Conservation (phyloP, 2,797 vertebrate species). For the Tangara arthus region DNA sequence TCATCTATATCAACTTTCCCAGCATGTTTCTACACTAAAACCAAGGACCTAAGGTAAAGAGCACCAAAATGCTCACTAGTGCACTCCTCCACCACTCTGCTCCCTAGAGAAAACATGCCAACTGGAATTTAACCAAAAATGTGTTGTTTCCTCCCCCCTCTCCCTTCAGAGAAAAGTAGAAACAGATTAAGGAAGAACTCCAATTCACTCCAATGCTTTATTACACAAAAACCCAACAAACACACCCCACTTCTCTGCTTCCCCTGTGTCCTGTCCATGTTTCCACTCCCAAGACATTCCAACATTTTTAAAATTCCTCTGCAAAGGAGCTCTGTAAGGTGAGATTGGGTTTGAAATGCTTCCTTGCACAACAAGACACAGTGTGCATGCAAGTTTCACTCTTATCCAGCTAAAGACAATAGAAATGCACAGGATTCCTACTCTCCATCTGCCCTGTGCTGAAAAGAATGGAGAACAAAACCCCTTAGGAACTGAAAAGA, state of each 20-base stretch:
- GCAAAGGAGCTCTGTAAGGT: constrained; percentile 22
- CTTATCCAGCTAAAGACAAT: background rate
- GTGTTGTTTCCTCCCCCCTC: constrained; percentile 9
- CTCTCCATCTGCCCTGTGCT: background rate
- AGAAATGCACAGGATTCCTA: background rate
- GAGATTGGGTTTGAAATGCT: background rate
- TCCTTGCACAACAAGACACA: background rate
- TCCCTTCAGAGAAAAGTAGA: constrained; percentile 23
- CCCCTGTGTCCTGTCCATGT: background rate
- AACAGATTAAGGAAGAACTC: constrained; percentile 45
- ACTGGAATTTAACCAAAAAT: constrained; percentile 57
- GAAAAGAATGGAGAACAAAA: background rate
- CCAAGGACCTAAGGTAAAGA: background rate
- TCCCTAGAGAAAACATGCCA: constrained; percentile 22
- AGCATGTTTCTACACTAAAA: background rate
- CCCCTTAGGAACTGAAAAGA: background rate
- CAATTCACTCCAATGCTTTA: background rate
- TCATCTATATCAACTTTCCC: background rate
- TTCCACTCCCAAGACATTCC: constrained; percentile 64
- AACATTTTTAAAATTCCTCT: constrained; percentile 53
- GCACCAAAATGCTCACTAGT: background rate
- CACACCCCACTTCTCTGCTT: constrained; percentile 16
- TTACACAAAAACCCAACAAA: background rate
- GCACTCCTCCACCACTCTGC: background rate
- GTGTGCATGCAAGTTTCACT: background rate